Base-by-base conservation (phyloP, 2,113 vertebrate genomes). In the Rhinopomastus cyanomelas region DNA sequence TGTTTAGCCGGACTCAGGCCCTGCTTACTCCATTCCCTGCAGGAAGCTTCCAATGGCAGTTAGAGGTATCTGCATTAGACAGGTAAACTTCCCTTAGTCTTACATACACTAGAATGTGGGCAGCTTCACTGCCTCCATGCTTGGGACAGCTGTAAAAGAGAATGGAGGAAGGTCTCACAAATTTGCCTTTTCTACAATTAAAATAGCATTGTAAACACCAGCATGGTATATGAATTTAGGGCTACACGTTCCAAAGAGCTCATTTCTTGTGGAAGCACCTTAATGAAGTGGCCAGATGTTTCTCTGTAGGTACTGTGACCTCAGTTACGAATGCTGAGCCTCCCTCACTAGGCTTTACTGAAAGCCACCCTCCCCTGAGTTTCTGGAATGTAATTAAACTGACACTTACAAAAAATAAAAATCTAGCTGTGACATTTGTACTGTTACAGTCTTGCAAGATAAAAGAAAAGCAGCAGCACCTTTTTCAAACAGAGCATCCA, bases 101-200 rank as follows among this genome's bases (percentile, higher is more conserved):
- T 16, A 39, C 0, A 0, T 27, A 10, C 29, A 56, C 25, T 16
- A 19, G 49, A 80, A 76, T 17, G 5, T 22, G 27, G 36, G 21
- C n/a, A 77, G 22, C 29, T 65, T 42, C 46, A 48, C 39, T 27
- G 36, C 27, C 23, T 77, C 32, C 56, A 42, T 30, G 27, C 59
- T 37, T 48, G 52, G 34, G 7, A 60, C 26, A 51, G 44, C 37
- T 76, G 4, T 0, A 4, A 49, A 39, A 74, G 11, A 59, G 56
- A 48, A 56, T 27, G 61, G 8, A 57, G 36, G 18, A 69, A 65
- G 25, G 42, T 79, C 49, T 68, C 44, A 55, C 8, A 55, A 29
- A 71, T 37, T 67, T 46, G 10, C 56, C 17, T 55, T 42, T 42
- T 59, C 22, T n/a, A 60, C 51, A n/a, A 5, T 46, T 30, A 37